phyloP scores from a whole-genome alignment of 2,888 invertebrate species.

The Trichacis sp. region DNA sequence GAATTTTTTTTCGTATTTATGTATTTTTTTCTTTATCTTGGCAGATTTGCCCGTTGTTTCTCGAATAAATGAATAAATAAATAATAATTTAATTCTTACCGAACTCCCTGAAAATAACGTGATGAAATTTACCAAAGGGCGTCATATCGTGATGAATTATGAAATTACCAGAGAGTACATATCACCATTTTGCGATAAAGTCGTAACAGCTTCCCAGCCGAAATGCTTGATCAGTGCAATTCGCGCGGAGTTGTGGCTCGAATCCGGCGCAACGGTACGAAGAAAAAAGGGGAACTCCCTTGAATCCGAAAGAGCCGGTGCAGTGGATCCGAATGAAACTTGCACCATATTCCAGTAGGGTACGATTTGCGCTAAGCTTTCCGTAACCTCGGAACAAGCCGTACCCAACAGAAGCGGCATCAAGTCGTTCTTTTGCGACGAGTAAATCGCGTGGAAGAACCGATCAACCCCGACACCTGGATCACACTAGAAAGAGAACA shows the following conservation, averaged over 20 bases:
- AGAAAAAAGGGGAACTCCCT: slow-evolving; percentile 91
- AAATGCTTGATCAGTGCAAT: slow-evolving; percentile 84
- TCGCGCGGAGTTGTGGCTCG: slow-evolving; percentile 89
- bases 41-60: too few relatives aligned
- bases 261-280: slow-evolving; percentile 90
- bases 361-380: slow-evolving; percentile 90
- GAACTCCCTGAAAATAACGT: too few relatives aligned
- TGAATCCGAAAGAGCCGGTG: slow-evolving; percentile 89
- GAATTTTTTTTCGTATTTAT: too few relatives aligned
- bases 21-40: too few relatives aligned
- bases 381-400: slow-evolving; percentile 91
- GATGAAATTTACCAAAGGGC: too few relatives aligned
- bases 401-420: slow-evolving; percentile 89
- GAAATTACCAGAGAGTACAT: slow-evolving; percentile 79
- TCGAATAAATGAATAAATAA: too few relatives aligned
- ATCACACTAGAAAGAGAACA: slow-evolving; percentile 80
- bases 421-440: slow-evolving; percentile 76
- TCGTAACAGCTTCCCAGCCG: slow-evolving; percentile 89
- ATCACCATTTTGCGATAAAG: slow-evolving; percentile 89
- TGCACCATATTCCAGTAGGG: slow-evolving; percentile 94
- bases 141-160: too few relatives aligned
- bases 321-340: slow-evolving; percentile 91
- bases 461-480: slow-evolving; percentile 91
- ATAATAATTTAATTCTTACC: too few relatives aligned
- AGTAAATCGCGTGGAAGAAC: slow-evolving; percentile 92